phyloP scores from a whole-genome alignment of 2,113 vertebrate species.

The Aspidoscelis tigris region DNA sequence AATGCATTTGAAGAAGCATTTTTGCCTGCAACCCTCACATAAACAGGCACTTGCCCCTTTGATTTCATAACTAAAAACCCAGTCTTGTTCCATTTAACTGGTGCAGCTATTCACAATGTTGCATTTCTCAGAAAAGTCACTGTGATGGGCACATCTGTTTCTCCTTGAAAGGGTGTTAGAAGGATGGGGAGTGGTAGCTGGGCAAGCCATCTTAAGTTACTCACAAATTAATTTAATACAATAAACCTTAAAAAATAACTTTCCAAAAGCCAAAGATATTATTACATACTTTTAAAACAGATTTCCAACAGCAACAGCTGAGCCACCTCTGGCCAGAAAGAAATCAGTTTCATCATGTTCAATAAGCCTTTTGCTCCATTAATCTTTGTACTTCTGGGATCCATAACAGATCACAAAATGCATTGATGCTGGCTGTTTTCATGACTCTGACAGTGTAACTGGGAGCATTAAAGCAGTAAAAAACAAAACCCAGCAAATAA shows the following conservation, averaged over 20 bases:
- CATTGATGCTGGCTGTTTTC: slow-evolving; percentile 6
- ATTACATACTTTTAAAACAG: neutral
- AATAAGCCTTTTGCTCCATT: slow-evolving; percentile 22
- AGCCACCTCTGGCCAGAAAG: slow-evolving; percentile 9
- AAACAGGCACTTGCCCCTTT: neutral
- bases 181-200: neutral
- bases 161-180: neutral
- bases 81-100: neutral
- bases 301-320: neutral
- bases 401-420: slow-evolving; percentile 27
- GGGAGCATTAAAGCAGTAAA: slow-evolving; percentile 4
- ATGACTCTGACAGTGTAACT: slow-evolving; percentile 10
- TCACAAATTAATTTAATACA: slow-evolving; percentile 2
- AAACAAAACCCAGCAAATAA: slow-evolving; percentile 2
- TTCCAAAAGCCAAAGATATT: neutral
- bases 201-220: neutral
- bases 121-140: neutral
- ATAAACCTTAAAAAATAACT: neutral
- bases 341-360: slow-evolving; percentile 15
- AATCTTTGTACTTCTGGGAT: slow-evolving; percentile 23
- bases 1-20: neutral
- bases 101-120: neutral
- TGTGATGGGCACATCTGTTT: neutral
- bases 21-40: neutral
- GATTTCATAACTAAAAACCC: neutral